phyloP scores from a whole-genome alignment of 2,797 vertebrate species.

The Threskiornis aethiopicus region DNA sequence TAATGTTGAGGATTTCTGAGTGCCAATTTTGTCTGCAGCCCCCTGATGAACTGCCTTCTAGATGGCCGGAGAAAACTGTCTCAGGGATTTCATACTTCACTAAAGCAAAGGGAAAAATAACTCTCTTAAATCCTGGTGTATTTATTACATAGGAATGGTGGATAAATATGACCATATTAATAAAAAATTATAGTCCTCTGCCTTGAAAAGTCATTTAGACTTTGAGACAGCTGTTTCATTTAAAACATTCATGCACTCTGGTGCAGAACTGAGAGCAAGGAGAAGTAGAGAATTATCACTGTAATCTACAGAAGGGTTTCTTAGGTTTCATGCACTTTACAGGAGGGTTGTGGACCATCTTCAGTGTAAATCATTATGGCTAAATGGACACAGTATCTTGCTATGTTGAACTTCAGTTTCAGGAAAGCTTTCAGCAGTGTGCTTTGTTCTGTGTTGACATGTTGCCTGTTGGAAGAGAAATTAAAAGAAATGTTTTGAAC shows the following conservation, averaged over 20 bases:
- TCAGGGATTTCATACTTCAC: neutral
- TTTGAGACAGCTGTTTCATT: constrained; percentile 11
- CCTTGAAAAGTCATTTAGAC: constrained; percentile 20
- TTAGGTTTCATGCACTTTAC: neutral
- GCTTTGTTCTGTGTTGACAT: neutral
- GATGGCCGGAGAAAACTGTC: neutral
- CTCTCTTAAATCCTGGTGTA: neutral
- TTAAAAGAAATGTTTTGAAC: neutral
- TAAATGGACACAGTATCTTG: neutral
- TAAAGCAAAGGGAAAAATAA: neutral
- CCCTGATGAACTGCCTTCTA: neutral
- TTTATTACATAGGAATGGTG: neutral
- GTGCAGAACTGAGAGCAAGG: neutral
- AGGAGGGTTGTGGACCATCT: neutral
- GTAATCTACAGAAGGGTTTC: neutral
- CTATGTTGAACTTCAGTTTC: neutral
- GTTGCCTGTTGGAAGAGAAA: neutral
- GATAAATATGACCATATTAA: neutral
- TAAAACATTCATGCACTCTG: neutral
- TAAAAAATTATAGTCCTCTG: neutral
- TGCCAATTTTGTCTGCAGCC: neutral
- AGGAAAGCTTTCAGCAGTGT: neutral
- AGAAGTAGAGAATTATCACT: neutral
- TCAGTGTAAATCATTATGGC: neutral
- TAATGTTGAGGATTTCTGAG: neutral